A percentile compares a stretch with the other conserved stretches of the same genome.
These are phyloP conservation scores for Quadroppia sp. DNA, from an alignment of 2,888 invertebrate genomes.

Conservation along the genomic window DNA sequence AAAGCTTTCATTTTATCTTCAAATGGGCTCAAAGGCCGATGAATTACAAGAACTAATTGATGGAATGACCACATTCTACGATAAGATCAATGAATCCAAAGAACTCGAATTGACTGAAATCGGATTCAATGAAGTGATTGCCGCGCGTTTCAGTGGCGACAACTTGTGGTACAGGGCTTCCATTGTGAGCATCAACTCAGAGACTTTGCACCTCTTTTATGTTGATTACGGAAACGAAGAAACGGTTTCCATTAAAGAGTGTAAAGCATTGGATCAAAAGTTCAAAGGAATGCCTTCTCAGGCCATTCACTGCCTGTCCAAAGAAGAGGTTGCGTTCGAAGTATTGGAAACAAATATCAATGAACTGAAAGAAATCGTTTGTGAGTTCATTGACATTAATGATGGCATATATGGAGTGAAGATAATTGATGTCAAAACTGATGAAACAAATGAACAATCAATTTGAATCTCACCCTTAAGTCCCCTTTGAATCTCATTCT, in stretches of 20 bases:
- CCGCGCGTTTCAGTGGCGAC: slow-evolving; percentile 42
- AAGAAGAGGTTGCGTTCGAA: background rate
- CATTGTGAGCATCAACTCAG: slow-evolving; percentile 15
- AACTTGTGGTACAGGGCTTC: slow-evolving; percentile 44
- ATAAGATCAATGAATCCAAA: background rate
- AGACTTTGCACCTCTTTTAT: slow-evolving; percentile 40
- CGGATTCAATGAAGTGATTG: slow-evolving; percentile 40
- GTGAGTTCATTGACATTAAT: background rate
- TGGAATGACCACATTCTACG: slow-evolving; percentile 2
- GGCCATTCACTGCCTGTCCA: background rate
- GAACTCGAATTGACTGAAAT: background rate
- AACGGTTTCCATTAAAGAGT: background rate
- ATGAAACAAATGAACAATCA: background rate
- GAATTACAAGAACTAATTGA: background rate
- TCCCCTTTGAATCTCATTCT: background rate
- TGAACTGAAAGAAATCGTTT: background rate
- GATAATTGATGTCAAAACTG: background rate
- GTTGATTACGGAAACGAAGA: slow-evolving; percentile 45
- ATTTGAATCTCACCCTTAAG: background rate
- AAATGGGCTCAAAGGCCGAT: background rate
- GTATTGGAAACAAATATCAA: background rate
- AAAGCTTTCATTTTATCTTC: background rate
- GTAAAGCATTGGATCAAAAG: background rate
- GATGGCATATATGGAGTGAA: background rate
- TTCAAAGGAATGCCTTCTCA: background rate